Evolutionary conservation across 2,888 invertebrate species (phyloP).

Genomic region (Sylvicola cinctus): DNA sequence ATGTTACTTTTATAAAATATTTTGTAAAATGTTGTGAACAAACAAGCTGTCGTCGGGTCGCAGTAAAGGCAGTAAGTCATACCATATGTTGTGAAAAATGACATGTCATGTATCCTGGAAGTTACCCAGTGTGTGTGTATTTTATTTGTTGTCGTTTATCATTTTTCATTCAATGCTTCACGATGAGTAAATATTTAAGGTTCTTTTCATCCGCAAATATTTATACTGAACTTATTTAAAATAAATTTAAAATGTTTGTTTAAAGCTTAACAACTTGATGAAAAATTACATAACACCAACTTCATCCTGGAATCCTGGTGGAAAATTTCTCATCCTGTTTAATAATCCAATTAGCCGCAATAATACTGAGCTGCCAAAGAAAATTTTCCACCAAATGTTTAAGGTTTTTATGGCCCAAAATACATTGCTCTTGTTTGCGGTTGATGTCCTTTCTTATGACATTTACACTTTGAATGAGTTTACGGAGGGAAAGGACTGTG

Average conservation of each 20-base stretch:
- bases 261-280: conserved; percentile 4
- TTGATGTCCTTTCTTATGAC: conserved; percentile 14
- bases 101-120: too few species aligned
- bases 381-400: conserved; percentile 16
- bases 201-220: too few species aligned
- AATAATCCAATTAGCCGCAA: conserved; percentile 13
- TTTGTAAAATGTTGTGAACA: too few species aligned
- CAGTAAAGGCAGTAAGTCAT: too few species aligned
- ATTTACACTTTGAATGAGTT: conserved; percentile 19
- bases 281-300: conserved; percentile 12
- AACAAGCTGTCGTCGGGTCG: too few species aligned
- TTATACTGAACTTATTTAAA: too few species aligned
- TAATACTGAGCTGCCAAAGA: conserved; percentile 10
- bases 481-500: conserved; percentile 14
- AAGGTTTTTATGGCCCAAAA: conserved; percentile 16
- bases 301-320: conserved; percentile 22
- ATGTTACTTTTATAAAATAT: too few species aligned
- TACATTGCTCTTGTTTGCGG: conserved; percentile 17
- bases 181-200: too few species aligned
- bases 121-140: too few species aligned
- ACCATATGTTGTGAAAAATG: too few species aligned
- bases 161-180: too few species aligned
- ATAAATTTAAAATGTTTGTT: neutral
- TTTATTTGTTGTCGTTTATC: too few species aligned
- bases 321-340: conserved; percentile 19